These are phyloP conservation scores for Vanessa tameamea DNA, from an alignment of 1,140 invertebrate genomes.

Conservation along the genomic window DNA sequence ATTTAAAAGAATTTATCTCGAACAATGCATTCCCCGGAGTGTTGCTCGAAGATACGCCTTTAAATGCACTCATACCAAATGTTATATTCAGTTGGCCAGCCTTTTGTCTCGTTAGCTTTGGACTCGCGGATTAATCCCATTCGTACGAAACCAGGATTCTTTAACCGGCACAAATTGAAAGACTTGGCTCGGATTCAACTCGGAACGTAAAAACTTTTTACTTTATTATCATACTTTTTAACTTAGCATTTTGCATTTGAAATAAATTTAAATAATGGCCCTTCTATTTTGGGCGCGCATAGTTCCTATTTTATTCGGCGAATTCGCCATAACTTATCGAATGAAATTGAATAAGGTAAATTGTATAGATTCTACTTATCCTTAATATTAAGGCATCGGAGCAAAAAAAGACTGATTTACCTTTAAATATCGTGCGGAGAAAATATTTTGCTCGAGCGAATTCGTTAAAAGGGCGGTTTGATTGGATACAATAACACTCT, in stretches of 20 bases:
- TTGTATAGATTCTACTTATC: constrained; percentile 1
- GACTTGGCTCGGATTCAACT: constrained; percentile 24
- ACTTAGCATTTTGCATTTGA: constrained; percentile 20
- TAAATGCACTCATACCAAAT: constrained; percentile 7
- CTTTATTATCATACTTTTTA: constrained; percentile 14
- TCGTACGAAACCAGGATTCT: constrained; percentile 18
- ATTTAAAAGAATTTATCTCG: background rate
- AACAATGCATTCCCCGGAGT: background rate
- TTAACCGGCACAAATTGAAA: constrained; percentile 24
- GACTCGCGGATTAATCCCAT: constrained; percentile 13
- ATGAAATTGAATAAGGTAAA: constrained; percentile 5
- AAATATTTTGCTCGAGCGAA: background rate
- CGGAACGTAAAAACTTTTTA: constrained; percentile 16
- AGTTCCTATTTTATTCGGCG: background rate
- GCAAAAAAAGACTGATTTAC: constrained; percentile 1
- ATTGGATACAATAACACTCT: constrained; percentile 3
- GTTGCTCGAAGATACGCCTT: constrained; percentile 7
- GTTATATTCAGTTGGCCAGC: constrained; percentile 10
- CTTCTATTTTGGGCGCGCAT: background rate
- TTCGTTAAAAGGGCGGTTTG: background rate
- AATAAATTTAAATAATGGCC: constrained; percentile 15
- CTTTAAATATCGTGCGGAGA: background rate
- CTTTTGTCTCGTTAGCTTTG: constrained; percentile 22
- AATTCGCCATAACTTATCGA: background rate
- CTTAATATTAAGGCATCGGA: background rate